Base-by-base conservation (phyloP, 2,888 invertebrate genomes). In the Hedya salicella region DNA sequence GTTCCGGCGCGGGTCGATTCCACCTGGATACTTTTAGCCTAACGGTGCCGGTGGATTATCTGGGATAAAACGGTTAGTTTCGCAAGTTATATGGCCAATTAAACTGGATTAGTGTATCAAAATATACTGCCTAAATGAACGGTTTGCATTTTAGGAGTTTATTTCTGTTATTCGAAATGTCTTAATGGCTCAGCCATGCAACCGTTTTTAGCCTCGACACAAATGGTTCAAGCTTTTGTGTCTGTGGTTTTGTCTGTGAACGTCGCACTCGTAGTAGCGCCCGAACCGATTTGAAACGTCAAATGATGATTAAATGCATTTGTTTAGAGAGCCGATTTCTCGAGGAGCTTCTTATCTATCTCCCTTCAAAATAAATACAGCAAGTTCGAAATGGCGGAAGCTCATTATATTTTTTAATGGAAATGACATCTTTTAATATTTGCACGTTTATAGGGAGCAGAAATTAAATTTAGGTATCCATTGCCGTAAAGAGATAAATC, bases 51-150 rank as follows among this genome's bases (percentile, higher is more conserved):
- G 42, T 44, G 42, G 57, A 57, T 57, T 46, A 57, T 57, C 44
- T 44, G 39, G 50, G 40, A 40, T 50, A 42, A 42, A 61, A 57
- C 57, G 57, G 44, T 46, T 46, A 56, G 57, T 57, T 56, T 46
- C 46, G 16, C 25, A 17, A 57, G 57, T 46, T 57, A 57, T 52
- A 19, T 17, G 17, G n/a, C 30, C 61, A 52, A 50, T 61, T 52
- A 61, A 40, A 61, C 30, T 6, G 50, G 42, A 25, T 61, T 52
- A 49, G 40, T 30, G 16, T 60, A 40, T 40, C 39, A n/a, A 17
- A 39, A 50, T 49, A 17, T 25, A 50, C 30, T 30, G 49, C 30
- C 44, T 13, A 30, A 30, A 25, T 9, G 36, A 36, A 36, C 36
- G 6, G 36, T 36, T 36, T 36, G 25, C 6, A 6, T 25, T 25